Evolutionary conservation across 2,113 vertebrate genomes (phyloP).

Genomic region (Octodon degus): DNA sequence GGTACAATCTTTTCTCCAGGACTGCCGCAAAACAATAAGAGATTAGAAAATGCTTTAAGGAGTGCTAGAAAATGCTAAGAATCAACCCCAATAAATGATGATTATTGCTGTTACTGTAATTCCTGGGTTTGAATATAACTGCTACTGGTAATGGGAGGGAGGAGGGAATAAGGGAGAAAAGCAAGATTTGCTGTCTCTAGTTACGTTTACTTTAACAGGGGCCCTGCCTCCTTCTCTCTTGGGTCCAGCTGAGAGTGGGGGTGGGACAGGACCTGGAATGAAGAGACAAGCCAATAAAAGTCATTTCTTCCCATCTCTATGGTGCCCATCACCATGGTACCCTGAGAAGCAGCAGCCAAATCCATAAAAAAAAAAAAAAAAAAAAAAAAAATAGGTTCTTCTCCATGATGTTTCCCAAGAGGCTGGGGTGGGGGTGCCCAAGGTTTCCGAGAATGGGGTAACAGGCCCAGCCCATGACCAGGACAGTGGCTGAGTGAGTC

Average conservation of each 20-base stretch:
- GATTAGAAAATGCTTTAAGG: conserved; percentile 46
- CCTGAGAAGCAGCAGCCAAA: conserved; percentile 67
- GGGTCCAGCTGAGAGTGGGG: conserved; percentile 11
- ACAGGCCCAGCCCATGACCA: background rate
- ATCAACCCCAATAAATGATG: conserved; percentile 74
- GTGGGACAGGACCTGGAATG: conserved; percentile 50
- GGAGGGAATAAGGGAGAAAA: conserved; percentile 22
- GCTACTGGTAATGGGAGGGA: conserved; percentile 48
- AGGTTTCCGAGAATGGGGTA: background rate
- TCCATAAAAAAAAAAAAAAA: conserved; percentile 57
- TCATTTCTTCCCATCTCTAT: conserved; percentile 76
- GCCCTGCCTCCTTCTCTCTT: conserved; percentile 1
- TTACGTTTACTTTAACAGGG: background rate
- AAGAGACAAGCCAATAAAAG: conserved; percentile 69
- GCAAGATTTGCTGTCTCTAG: background rate
- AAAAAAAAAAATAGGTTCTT: conserved; percentile 24
- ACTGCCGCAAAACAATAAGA: conserved; percentile 43
- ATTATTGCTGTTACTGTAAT: conserved; percentile 72
- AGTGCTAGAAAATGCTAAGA: conserved; percentile 62
- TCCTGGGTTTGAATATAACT: conserved; percentile 70
- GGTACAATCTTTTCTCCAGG: conserved; percentile 5
- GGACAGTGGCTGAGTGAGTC: background rate
- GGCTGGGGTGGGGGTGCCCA: background rate
- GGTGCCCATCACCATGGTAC: conserved; percentile 72
- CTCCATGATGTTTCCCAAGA: conserved; percentile 39